Conservation (phyloP, 2,113 vertebrate species). For the Lampris megalopsis region DNA sequence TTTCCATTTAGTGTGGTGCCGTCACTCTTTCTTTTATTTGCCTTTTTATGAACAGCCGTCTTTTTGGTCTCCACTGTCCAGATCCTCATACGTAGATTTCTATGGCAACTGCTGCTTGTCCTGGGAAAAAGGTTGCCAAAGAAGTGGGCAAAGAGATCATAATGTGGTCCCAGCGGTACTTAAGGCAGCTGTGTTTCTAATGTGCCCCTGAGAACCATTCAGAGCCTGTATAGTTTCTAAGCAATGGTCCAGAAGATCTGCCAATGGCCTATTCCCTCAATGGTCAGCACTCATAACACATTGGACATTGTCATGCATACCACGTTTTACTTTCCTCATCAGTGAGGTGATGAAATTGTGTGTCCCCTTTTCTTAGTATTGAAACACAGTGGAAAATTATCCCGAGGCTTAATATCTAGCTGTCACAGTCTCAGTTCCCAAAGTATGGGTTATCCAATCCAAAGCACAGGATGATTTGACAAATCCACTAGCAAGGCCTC, state of each 20-base stretch:
- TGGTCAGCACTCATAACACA: conserved; percentile 26
- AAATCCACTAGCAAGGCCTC: conserved; percentile 38
- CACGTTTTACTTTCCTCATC: not conserved
- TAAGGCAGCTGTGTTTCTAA: not conserved
- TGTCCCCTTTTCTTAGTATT: conserved; percentile 22
- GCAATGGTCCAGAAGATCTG: conserved; percentile 2
- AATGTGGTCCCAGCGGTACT: not conserved
- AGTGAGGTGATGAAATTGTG: conserved; percentile 27
- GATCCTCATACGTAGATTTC: conserved; percentile 3
- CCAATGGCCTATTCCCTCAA: conserved; percentile 7
- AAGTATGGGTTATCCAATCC: conserved; percentile 28
- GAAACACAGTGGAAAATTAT: conserved; percentile 25
- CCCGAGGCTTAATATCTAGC: conserved; percentile 21
- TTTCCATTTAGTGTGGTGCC: not conserved
- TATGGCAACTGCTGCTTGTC: conserved; percentile 13
- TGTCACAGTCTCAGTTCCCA: conserved; percentile 19
- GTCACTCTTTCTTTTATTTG: not conserved
- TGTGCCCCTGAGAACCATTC: not conserved
- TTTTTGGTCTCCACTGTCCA: not conserved
- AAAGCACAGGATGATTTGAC: conserved; percentile 38
- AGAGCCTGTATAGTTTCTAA: not conserved
- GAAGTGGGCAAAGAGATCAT: conserved; percentile 32
- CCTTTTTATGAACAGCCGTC: not conserved
- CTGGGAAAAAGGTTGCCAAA: conserved; percentile 23
- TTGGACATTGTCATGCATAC: not conserved